A percentile compares a stretch with the other conserved stretches of the same genome.
These are phyloP conservation scores for Percopsis transmontana DNA, from an alignment of 2,113 vertebrate genomes.

Conservation along the genomic window DNA sequence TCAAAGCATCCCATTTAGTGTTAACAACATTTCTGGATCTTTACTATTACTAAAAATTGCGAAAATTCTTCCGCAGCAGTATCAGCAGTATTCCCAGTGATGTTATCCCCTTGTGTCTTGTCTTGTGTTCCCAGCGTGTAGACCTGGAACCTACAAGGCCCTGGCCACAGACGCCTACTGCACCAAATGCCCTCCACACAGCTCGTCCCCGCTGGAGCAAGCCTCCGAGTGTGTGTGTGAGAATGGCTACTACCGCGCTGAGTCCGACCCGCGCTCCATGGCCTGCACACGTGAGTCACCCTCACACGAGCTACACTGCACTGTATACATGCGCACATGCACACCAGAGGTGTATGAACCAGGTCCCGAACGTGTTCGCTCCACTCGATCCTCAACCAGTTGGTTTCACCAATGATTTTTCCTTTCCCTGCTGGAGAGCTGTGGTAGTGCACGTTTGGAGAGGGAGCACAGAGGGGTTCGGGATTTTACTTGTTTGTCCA, in stretches of 20 bases:
- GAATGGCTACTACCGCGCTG: slow-evolving; percentile 78
- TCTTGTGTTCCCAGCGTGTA: slow-evolving; percentile 73
- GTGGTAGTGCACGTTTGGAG: too few species aligned
- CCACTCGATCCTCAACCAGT: too few species aligned
- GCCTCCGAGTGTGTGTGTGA: slow-evolving; percentile 80
- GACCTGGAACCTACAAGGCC: slow-evolving; percentile 82
- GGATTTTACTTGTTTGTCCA: too few species aligned
- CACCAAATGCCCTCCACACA: slow-evolving; percentile 82
- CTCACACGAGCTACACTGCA: slow-evolving; percentile 11
- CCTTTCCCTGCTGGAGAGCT: too few species aligned
- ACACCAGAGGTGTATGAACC: too few species aligned
- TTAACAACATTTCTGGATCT: too few species aligned
- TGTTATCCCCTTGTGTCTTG: background rate
- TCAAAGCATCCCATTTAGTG: too few species aligned
- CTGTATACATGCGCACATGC: background rate
- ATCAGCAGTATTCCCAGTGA: slow-evolving; percentile 29
- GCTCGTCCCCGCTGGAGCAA: slow-evolving; percentile 78
- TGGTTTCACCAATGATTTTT: too few species aligned
- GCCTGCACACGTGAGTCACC: slow-evolving; percentile 81
- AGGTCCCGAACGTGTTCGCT: too few species aligned
- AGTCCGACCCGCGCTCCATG: slow-evolving; percentile 78
- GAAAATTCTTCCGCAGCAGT: too few species aligned
- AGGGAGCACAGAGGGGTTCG: too few species aligned
- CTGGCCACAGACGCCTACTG: slow-evolving; percentile 80
- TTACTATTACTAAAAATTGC: too few species aligned